Evolutionary conservation across 2,113 vertebrate genomes (phyloP).

Genomic region (Deroptyus accipitrinus): DNA sequence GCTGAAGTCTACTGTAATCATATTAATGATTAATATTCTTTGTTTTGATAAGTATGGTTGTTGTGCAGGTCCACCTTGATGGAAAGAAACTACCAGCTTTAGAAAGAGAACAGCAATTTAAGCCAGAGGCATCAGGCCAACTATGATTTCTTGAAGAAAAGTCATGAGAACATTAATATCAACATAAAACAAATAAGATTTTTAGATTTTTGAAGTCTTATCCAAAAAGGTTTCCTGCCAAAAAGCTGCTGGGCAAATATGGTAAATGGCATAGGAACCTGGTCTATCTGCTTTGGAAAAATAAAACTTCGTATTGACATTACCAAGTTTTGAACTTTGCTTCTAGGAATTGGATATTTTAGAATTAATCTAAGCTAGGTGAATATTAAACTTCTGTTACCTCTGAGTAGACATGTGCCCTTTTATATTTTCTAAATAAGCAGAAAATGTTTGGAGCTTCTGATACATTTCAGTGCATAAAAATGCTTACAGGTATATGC

Average conservation of each 20-base stretch:
- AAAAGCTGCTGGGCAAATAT: conserved; percentile 20
- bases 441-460: not conserved
- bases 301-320: conserved; percentile 14
- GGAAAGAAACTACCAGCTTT: not conserved
- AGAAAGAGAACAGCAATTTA: not conserved
- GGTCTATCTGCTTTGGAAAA: conserved; percentile 17
- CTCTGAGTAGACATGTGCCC: not conserved
- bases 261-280: not conserved
- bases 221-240: not conserved
- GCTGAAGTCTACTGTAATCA: not conserved
- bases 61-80: not conserved
- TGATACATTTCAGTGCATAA: not conserved
- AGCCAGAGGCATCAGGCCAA: not conserved
- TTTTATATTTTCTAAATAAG: conserved; percentile 17
- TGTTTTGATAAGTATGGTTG: not conserved
- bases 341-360: not conserved
- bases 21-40: not conserved
- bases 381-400: not conserved
- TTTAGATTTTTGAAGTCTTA: conserved; percentile 13
- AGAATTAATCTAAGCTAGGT: not conserved
- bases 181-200: conserved; percentile 3
- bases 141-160: conserved; percentile 1
- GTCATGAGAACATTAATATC: not conserved
- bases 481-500: not conserved
- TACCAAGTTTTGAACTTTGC: conserved; percentile 27